Base-by-base conservation (phyloP, 2,113 vertebrate genomes). In the Amblyopsis rosae region DNA sequence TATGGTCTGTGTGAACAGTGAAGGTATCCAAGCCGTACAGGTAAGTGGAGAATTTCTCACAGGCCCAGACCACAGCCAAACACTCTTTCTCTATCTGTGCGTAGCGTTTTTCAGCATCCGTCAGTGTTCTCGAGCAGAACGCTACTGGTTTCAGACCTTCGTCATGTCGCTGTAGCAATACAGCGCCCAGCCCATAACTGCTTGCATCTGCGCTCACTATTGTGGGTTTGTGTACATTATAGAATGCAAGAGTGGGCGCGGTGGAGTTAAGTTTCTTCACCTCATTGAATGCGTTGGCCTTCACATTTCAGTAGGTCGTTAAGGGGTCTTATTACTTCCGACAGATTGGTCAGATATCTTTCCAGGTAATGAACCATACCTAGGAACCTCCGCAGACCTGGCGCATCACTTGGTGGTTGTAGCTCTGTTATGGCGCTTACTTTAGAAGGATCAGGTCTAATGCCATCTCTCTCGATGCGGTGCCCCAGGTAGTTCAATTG, bases 41-140 rank as follows among this genome's bases (percentile, higher is more conserved):
- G 45, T 73, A 67, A 3, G 26, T 19, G 17, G 26, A 46, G 15
- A 45, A 66, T 16, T 9, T 73, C 12, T 73, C 62, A 59, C 70
- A 64, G 5, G 70, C 48, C 70, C 70, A 72, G 5, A 66, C 70
- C 9, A 50, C 48, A 17, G 69, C 60, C 9, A 72, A 3, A 9
- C 26, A 26, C 62, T 65, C 70, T 26, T 72, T 72, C 10, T 65
- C 70, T 11, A 65, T 65, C 9, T 73, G 70, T 6, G 35, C n/a
- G 13, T 73, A 73, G 15, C 41, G 17, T 12, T 0, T 67, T 33
- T 66, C 49, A 15, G 62, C 16, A 47, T 73, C 17, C 12, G 50
- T 72, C 61, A 72, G 19, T 17, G 60, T 26, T 26, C 26, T 26
- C 1, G 35, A 41, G 7, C 35, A 41, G 35, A 41, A 41, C 35